Conservation (phyloP, 2,888 invertebrate genomes). For the Pandemis corylana region DNA sequence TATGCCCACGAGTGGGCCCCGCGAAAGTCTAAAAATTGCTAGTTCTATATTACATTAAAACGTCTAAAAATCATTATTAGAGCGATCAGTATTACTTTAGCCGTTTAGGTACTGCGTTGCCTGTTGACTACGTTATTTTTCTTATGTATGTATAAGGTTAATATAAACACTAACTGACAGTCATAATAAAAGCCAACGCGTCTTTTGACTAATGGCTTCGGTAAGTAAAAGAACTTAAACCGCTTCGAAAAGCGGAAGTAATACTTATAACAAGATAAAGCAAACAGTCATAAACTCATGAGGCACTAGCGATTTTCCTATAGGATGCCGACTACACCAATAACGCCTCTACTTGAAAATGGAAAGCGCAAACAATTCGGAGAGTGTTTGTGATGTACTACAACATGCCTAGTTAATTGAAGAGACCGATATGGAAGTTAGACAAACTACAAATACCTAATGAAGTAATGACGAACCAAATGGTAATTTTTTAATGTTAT, state of each 20-base stretch:
- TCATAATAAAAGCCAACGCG: background rate
- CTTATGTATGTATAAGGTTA: too few relatives aligned
- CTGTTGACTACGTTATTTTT: too few relatives aligned
- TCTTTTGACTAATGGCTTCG: background rate
- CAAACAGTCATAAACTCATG: slow-evolving; percentile 7
- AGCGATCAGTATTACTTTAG: too few relatives aligned
- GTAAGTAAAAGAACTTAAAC: background rate
- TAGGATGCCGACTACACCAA: slow-evolving; percentile 36
- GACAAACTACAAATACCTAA: slow-evolving; percentile 36
- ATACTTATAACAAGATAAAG: slow-evolving; percentile 9
- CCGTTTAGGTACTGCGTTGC: too few relatives aligned
- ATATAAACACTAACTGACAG: too few relatives aligned
- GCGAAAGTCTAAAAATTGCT: too few relatives aligned
- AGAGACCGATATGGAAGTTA: slow-evolving; percentile 39
- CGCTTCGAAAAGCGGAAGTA: slow-evolving; percentile 26
- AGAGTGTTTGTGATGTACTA: slow-evolving; percentile 56
- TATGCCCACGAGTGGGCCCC: too few relatives aligned
- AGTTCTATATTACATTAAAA: too few relatives aligned
- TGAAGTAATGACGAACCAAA: slow-evolving; percentile 33
- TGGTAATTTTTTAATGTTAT: slow-evolving; percentile 24
- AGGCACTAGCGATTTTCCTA: slow-evolving; percentile 33
- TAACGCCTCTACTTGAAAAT: slow-evolving; percentile 54
- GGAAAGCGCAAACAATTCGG: slow-evolving; percentile 58
- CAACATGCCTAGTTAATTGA: slow-evolving; percentile 53
- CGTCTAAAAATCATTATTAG: too few relatives aligned